Percentiles rank a stretch among this genome's conserved stretches.
These are phyloP conservation scores for Pimpla rufipes DNA, from an alignment of 2,888 invertebrate genomes.

Conservation along the genomic window DNA sequence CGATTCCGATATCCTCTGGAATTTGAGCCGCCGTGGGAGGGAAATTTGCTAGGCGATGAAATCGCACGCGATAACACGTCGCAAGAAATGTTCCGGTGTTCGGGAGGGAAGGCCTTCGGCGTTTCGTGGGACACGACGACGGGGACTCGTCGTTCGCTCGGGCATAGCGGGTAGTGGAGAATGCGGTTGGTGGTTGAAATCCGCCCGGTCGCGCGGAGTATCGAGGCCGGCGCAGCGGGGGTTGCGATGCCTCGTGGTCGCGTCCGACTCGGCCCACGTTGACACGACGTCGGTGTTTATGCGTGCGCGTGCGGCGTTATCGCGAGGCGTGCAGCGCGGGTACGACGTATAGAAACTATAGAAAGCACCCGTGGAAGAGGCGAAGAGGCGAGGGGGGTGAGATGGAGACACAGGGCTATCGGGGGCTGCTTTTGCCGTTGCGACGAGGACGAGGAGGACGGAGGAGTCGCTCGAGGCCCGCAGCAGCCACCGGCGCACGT, in stretches of 20 bases:
- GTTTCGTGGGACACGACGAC: slow-evolving; percentile 19
- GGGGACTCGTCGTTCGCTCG: slow-evolving; percentile 16
- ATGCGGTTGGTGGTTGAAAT: slow-evolving; percentile 26
- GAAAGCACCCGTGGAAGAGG: no score
- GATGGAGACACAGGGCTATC: slow-evolving; percentile 41
- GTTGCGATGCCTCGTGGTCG: slow-evolving; percentile 10
- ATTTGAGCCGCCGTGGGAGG: background rate
- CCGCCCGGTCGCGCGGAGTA: slow-evolving; percentile 23
- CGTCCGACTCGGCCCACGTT: slow-evolving; percentile 4
- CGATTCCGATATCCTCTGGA: no score
- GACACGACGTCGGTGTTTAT: slow-evolving; percentile 62
- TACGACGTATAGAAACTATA: slow-evolving; percentile 16
- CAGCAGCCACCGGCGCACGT: slow-evolving; percentile 75
- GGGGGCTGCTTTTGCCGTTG: slow-evolving; percentile 46
- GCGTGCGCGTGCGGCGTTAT: slow-evolving; percentile 70
- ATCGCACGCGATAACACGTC: slow-evolving; percentile 27
- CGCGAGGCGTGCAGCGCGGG: slow-evolving; percentile 60
- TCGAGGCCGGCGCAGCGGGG: background rate
- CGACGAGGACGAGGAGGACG: slow-evolving; percentile 62
- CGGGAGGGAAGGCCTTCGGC: slow-evolving; percentile 1
- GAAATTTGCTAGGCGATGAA: slow-evolving; percentile 8
- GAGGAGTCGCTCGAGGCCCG: slow-evolving; percentile 70
- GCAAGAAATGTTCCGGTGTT: background rate
- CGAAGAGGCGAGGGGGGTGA: slow-evolving; percentile 7
- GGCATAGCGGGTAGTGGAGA: slow-evolving; percentile 17